Conservation (phyloP, 2,888 invertebrate genomes). For the Eupithecia abbreviata region DNA sequence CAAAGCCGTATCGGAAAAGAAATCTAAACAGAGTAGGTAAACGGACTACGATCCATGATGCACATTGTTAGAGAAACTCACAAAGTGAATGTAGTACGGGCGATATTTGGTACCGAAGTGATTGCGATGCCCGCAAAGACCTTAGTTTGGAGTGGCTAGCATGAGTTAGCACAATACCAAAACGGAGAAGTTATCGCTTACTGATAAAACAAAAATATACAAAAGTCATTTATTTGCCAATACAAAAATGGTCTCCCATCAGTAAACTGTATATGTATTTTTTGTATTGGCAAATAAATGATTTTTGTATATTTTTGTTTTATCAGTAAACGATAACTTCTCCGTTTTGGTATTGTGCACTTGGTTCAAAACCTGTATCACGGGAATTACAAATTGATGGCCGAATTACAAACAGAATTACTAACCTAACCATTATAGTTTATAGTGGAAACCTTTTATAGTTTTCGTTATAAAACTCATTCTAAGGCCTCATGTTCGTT, state of each 20-base stretch:
- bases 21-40: conserved; percentile 41
- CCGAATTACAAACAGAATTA: no score
- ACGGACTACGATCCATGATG: conserved; percentile 42
- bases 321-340: not conserved
- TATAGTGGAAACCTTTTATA: not conserved
- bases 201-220: no score
- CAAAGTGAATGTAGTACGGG: conserved; percentile 43
- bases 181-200: not conserved
- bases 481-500: not conserved
- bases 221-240: no score
- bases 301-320: no score
- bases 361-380: no score
- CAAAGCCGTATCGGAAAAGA: conserved; percentile 40
- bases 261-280: no score
- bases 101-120: conserved; percentile 34
- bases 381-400: no score
- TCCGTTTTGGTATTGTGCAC: not conserved
- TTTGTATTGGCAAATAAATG: no score
- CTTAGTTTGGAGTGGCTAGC: not conserved
- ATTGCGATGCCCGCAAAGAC: conserved; percentile 30
- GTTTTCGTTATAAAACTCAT: not conserved
- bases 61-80: conserved; percentile 50
- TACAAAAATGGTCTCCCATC: no score
- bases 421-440: no score
- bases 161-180: not conserved